Percentiles rank a stretch among this genome's conserved stretches.
Conservation (phyloP, 2,113 vertebrate species). For the Phrynosoma blainvillii region DNA sequence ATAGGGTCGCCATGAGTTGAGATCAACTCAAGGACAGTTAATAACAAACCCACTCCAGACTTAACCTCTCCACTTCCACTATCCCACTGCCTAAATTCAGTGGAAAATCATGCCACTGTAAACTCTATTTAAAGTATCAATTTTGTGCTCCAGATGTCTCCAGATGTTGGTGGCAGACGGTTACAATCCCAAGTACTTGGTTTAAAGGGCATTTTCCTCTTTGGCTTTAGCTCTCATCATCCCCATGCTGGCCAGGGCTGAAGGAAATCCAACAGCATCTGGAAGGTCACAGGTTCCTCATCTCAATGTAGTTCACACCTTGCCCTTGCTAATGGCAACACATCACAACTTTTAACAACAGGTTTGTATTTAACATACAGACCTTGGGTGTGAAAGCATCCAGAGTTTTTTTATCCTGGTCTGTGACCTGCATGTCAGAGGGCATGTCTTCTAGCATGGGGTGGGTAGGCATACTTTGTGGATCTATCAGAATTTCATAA, state of each 20-base stretch:
- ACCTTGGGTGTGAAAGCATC: constrained; percentile 40
- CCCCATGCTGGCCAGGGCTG: not conserved
- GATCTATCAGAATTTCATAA: constrained; percentile 72
- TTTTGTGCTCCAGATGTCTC: too few relatives aligned
- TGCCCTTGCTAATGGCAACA: not conserved
- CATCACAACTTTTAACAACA: not conserved
- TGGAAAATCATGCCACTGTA: too few relatives aligned
- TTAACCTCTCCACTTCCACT: too few relatives aligned
- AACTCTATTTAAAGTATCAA: too few relatives aligned
- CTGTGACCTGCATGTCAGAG: constrained; percentile 17
- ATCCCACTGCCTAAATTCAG: too few relatives aligned
- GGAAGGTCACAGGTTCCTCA: not conserved
- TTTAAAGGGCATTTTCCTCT: not conserved
- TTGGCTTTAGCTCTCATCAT: not conserved
- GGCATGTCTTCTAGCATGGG: constrained; percentile 38
- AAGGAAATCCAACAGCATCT: not conserved
- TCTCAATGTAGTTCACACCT: not conserved
- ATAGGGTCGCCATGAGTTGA: too few relatives aligned
- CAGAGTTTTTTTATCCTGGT: constrained; percentile 3
- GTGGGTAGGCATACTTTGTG: constrained; percentile 71
- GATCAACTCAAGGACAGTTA: too few relatives aligned
- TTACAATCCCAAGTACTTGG: too few relatives aligned
- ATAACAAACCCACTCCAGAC: too few relatives aligned
- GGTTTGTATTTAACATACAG: not conserved
- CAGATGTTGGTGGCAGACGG: too few relatives aligned